These are phyloP conservation scores for Hypsopygia costalis DNA, from an alignment of 2,888 invertebrate species.

Conservation along the genomic window DNA sequence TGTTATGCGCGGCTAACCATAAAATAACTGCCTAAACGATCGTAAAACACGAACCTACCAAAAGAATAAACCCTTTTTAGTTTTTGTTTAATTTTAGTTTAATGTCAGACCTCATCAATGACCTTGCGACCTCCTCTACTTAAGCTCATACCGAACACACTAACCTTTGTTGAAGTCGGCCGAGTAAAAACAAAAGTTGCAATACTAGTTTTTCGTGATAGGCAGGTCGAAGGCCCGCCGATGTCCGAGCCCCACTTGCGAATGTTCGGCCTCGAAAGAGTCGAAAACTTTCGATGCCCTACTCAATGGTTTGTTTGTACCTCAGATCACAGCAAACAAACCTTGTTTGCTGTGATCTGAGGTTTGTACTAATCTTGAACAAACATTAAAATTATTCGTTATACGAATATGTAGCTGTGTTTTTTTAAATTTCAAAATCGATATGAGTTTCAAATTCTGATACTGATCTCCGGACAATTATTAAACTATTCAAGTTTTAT, in stretches of 20 bases:
- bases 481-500: no score
- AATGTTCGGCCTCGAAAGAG: slow-evolving; percentile 55
- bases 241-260: slow-evolving; percentile 47
- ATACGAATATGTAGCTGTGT: no score
- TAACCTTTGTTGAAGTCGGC: slow-evolving; percentile 44
- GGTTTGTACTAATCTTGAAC: no score
- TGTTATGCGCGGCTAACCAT: no score
- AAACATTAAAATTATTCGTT: no score
- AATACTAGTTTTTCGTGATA: slow-evolving; percentile 67
- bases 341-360: no score
- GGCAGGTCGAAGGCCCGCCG: slow-evolving; percentile 49
- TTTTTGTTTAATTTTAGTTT: slow-evolving; percentile 1
- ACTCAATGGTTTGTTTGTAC: slow-evolving; percentile 17
- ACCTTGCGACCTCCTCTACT: background rate
- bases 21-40: no score
- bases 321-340: no score
- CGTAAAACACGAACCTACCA: no score
- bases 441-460: no score
- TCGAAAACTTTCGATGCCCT: slow-evolving; percentile 47
- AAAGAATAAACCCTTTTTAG: background rate
- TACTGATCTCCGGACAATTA: no score
- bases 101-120: background rate
- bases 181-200: slow-evolving; percentile 72
- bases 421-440: no score
- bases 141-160: slow-evolving; percentile 20